Base-by-base conservation (phyloP, 2,888 invertebrate species). In the Cylindroiulus punctatus region DNA sequence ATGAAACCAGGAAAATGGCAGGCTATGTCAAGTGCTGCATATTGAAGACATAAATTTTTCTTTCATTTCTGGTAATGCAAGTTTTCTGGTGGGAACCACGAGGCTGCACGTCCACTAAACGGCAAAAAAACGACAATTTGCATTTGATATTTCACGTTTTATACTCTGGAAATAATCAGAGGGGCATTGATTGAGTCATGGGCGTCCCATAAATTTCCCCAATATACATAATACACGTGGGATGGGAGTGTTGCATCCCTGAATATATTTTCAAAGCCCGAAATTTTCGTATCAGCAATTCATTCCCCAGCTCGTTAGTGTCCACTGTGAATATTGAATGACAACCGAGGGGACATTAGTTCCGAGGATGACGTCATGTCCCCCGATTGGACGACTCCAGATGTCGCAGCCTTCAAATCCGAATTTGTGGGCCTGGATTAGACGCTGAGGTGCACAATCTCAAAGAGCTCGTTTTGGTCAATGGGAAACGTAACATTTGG, bases 141-240 rank as follows among this genome's bases (percentile, higher is more conserved):
- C 52, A 52, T 52, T 52, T 26, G 10, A n/a, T 65, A 26, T 65
- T 65, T 65, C 65, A 65, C 26, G 65, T 65, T 26, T 65, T 65
- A 65, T 65, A 65, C 65, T 26, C 26, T 65, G 65, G 26, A 65
- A 65, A 65, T 65, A 65, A 65, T 65, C 65, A 65, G 65, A 65
- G 26, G 65, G 65, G n/a, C 65, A 65, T 65, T 65, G 65, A 65
- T 65, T 65, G 65, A 65, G 65, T 65, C 65, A 65, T 65, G 26
- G 65, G 65, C 65, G 65, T 65, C 65, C 26, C 65, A 65, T 65
- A 65, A 65, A 65, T 65, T 26, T 65, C 65, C 65, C 65, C 26
- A 10, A 65, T 26, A 26, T 5, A 0, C 26, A 26, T 26, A 26
- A 65, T 26, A 12, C 26, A 26, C 65, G 65, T 65, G 65, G 26